Evolutionary conservation across 2,113 vertebrate species (phyloP).

Genomic region (Bubo scandiacus): DNA sequence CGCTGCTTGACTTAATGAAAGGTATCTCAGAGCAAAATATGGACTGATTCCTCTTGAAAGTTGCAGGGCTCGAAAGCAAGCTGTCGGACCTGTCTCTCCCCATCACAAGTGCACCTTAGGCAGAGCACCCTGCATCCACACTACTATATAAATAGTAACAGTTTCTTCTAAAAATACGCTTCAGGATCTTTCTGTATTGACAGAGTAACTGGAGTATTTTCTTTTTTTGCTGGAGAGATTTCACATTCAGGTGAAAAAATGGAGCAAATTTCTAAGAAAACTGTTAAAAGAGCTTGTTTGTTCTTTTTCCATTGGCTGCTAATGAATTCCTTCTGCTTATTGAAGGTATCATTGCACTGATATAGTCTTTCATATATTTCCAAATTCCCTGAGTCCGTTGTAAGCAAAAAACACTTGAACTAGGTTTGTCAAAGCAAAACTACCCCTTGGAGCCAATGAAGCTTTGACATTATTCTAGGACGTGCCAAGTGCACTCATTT

Average conservation of each 20-base stretch:
- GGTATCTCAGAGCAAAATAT: background rate
- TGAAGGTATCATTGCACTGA: background rate
- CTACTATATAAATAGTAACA: background rate
- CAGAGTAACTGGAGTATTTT: background rate
- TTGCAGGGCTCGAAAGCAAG: background rate
- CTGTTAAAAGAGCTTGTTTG: background rate
- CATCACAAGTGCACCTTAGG: background rate
- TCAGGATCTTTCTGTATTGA: background rate
- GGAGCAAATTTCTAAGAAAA: background rate
- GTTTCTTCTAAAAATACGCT: background rate
- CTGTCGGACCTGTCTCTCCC: background rate
- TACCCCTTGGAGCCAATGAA: background rate
- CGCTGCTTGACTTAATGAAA: slow-evolving; percentile 25
- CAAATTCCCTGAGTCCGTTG: background rate
- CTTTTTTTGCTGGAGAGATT: background rate
- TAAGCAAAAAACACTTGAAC: slow-evolving; percentile 16
- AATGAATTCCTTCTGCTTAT: background rate
- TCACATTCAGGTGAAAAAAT: background rate
- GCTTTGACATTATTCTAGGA: slow-evolving; percentile 7
- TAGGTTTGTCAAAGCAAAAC: slow-evolving; percentile 41
- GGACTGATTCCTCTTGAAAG: background rate
- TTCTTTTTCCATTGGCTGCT: background rate
- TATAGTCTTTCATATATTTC: slow-evolving; percentile 40
- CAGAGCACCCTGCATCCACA: background rate
- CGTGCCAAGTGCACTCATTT: background rate